These are phyloP conservation scores for Solenopsis fugax DNA, from an alignment of 1,140 invertebrate genomes.

Conservation along the genomic window DNA sequence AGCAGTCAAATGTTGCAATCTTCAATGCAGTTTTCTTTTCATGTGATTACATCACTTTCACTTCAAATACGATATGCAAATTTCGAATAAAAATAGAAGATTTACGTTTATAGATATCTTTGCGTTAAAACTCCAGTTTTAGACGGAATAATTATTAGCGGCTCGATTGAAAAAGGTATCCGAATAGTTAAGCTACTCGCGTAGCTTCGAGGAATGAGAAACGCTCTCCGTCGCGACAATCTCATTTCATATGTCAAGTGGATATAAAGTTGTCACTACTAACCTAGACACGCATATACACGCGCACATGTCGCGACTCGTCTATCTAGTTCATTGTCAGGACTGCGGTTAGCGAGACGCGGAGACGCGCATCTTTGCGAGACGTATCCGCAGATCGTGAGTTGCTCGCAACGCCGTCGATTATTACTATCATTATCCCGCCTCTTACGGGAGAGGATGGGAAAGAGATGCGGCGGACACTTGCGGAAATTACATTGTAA, in stretches of 20 bases:
- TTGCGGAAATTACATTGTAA: slow-evolving; percentile 48
- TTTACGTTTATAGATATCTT: background rate
- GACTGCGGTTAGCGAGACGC: slow-evolving; percentile 51
- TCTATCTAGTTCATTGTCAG: slow-evolving; percentile 84
- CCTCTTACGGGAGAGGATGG: background rate
- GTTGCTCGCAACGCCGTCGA: background rate
- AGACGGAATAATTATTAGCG: background rate
- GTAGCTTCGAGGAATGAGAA: slow-evolving; percentile 66
- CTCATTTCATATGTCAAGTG: slow-evolving; percentile 78
- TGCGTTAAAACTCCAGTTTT: background rate
- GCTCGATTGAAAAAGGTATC: slow-evolving; percentile 7
- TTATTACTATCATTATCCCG: slow-evolving; percentile 24
- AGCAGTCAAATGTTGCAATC: too few species aligned
- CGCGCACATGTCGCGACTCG: slow-evolving; percentile 51
- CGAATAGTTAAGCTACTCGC: background rate
- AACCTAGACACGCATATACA: slow-evolving; percentile 79
- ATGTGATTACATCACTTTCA: background rate
- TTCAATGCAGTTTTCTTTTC: background rate
- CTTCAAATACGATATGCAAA: background rate
- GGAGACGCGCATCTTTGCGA: slow-evolving; percentile 27
- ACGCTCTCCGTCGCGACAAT: slow-evolving; percentile 73
- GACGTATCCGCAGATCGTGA: slow-evolving; percentile 65
- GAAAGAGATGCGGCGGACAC: background rate
- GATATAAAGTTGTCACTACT: slow-evolving; percentile 80
- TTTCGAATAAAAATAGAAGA: background rate